Evolutionary conservation across 2,113 vertebrate species (phyloP).

Genomic region (Serilophus lunatus): DNA sequence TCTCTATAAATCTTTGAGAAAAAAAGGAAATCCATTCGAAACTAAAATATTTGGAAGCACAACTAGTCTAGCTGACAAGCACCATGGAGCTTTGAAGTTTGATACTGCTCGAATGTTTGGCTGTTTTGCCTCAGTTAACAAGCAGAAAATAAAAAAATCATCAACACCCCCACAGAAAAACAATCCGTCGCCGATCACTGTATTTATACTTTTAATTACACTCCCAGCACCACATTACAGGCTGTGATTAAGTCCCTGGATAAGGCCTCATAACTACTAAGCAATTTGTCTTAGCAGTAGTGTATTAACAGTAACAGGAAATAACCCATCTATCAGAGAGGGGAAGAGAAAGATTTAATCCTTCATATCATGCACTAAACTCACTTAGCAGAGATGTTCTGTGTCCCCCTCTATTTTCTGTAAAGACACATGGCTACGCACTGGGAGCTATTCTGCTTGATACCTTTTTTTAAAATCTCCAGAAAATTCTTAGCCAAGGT

Average conservation of each 20-base stretch:
- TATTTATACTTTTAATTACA: conserved; percentile 17
- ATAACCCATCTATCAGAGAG: not conserved
- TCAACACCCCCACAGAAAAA: not conserved
- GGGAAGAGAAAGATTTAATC: not conserved
- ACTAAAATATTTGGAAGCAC: not conserved
- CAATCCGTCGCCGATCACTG: not conserved
- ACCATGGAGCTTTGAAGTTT: conserved; percentile 2
- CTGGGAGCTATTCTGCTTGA: not conserved
- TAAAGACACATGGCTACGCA: not conserved
- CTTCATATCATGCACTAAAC: not conserved
- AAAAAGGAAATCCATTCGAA: not conserved
- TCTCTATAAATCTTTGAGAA: not conserved
- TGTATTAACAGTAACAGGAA: not conserved
- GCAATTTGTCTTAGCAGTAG: not conserved
- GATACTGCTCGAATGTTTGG: not conserved
- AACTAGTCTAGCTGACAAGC: not conserved
- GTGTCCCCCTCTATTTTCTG: not conserved
- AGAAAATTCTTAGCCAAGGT: conserved; percentile 55
- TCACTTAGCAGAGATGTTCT: not conserved
- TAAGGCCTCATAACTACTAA: not conserved
- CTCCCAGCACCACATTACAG: not conserved
- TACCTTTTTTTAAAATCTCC: not conserved
- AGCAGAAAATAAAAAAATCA: not conserved
- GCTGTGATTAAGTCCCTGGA: not conserved
- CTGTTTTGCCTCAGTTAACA: not conserved